Evolutionary conservation across 2,888 invertebrate species (phyloP).

Genomic region (Gymnocheta viridis): DNA sequence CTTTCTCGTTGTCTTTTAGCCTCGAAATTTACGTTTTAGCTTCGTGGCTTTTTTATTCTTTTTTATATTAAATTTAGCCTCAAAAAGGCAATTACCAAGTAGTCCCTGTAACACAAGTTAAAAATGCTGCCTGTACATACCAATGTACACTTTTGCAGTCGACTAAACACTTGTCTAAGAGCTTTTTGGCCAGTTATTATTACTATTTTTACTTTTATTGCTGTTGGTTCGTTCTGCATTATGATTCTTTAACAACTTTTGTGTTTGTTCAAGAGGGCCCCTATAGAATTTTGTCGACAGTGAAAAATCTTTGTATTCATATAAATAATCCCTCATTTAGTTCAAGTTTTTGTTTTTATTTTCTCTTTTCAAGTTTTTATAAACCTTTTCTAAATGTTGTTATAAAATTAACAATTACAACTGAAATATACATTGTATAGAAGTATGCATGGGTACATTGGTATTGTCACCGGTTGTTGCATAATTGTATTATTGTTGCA

Average conservation of each 20-base stretch:
- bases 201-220: slow-evolving; percentile 36
- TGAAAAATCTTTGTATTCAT: slow-evolving; percentile 14
- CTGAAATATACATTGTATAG: slow-evolving; percentile 6
- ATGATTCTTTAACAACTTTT: slow-evolving; percentile 38
- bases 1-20: no score
- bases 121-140: slow-evolving; percentile 44
- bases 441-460: neutral
- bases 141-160: slow-evolving; percentile 51
- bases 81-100: neutral
- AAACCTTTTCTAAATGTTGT: slow-evolving; percentile 42
- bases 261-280: slow-evolving; percentile 28
- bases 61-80: neutral
- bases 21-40: no score
- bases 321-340: slow-evolving; percentile 42
- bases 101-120: slow-evolving; percentile 21
- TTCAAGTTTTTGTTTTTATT: slow-evolving; percentile 17
- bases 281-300: slow-evolving; percentile 33
- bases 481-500: slow-evolving; percentile 56
- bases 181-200: slow-evolving; percentile 47
- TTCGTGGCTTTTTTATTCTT: no score
- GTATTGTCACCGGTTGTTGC: slow-evolving; percentile 54
- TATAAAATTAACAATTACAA: slow-evolving; percentile 44
- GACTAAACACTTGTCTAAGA: slow-evolving; percentile 59
- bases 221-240: slow-evolving; percentile 15
- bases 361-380: neutral